Percentiles rank a stretch among this genome's conserved stretches.
phyloP scores from a whole-genome alignment of 2,888 invertebrate genomes.

The Charanyca ferruginea region DNA sequence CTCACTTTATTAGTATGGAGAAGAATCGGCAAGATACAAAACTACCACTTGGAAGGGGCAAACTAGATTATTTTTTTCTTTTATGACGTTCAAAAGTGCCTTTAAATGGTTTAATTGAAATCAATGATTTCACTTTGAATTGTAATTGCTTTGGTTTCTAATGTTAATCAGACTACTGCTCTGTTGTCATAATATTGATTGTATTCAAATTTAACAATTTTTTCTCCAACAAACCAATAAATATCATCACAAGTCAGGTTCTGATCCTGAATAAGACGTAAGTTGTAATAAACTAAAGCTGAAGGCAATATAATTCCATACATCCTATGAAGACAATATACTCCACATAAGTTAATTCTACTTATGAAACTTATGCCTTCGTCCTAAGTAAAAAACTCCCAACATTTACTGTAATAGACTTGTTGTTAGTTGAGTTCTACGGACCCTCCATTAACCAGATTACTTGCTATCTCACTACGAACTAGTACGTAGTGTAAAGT shows the following conservation, averaged over 20 bases:
- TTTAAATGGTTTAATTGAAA: too few relatives aligned
- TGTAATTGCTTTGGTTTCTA: too few relatives aligned
- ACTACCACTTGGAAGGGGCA: too few relatives aligned
- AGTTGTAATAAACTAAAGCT: slow-evolving; percentile 22
- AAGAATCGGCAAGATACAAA: too few relatives aligned
- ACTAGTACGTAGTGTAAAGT: not conserved
- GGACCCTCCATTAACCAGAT: slow-evolving; percentile 19
- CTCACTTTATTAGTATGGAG: too few relatives aligned
- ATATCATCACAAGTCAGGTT: slow-evolving; percentile 1
- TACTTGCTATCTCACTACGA: slow-evolving; percentile 10
- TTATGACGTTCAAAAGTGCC: too few relatives aligned
- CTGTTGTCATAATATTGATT: too few relatives aligned
- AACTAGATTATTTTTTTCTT: too few relatives aligned
- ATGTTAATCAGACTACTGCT: too few relatives aligned
- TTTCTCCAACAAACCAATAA: not conserved
- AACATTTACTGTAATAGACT: slow-evolving; percentile 5
- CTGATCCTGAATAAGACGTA: slow-evolving; percentile 2
- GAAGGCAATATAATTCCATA: slow-evolving; percentile 1
- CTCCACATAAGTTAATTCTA: slow-evolving; percentile 27
- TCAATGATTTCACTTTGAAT: too few relatives aligned
- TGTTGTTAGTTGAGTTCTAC: slow-evolving; percentile 18
- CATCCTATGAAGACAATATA: slow-evolving; percentile 6
- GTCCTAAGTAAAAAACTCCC: slow-evolving; percentile 13
- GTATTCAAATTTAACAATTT: too few relatives aligned
- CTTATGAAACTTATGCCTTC: slow-evolving; percentile 27